Percentiles rank a stretch among this genome's conserved stretches.
These are phyloP conservation scores for Gnathonemus echidnorhynchus DNA, from an alignment of 2,113 vertebrate species.

Conservation along the genomic window DNA sequence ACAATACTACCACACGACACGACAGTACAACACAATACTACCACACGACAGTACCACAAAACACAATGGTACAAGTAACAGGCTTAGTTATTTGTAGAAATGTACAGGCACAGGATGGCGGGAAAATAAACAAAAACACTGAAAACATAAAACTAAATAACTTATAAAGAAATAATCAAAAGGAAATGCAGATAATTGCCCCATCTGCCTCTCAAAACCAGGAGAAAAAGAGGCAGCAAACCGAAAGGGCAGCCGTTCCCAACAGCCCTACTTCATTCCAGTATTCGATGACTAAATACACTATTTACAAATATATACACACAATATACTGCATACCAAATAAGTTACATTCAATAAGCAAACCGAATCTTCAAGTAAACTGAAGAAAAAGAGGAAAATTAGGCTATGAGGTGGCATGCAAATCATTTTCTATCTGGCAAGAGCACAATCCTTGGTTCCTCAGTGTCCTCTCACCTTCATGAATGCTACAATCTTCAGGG, in stretches of 20 bases:
- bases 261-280: neutral
- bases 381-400: neutral
- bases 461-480: slow-evolving; percentile 72
- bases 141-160: neutral
- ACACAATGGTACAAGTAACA: neutral
- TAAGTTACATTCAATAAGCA: neutral
- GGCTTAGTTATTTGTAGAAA: neutral
- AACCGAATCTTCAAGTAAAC: neutral
- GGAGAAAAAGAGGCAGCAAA: neutral
- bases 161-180: neutral
- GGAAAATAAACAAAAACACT: neutral
- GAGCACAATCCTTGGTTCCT: neutral
- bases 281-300: neutral
- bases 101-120: neutral
- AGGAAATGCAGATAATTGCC: neutral
- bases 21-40: neutral
- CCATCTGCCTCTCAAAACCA: neutral
- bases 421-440: neutral
- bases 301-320: neutral
- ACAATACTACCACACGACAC: neutral
- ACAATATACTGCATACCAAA: neutral
- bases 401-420: neutral
- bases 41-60: neutral
- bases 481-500: slow-evolving; percentile 92
- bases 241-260: neutral